phyloP scores from a whole-genome alignment of 2,113 vertebrate genomes.

The Crotophaga sulcirostris region DNA sequence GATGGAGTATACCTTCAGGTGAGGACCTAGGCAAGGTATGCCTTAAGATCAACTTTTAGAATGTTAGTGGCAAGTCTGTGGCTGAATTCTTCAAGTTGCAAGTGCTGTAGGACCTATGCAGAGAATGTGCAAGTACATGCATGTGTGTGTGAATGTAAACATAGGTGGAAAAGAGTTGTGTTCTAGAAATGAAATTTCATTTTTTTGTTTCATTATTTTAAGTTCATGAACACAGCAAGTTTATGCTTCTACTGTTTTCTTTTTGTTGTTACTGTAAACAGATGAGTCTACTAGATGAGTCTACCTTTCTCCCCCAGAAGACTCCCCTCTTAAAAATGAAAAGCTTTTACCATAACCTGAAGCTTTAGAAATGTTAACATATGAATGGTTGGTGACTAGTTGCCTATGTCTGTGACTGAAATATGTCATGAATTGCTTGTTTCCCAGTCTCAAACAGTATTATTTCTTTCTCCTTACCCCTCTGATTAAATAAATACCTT shows the following conservation, averaged over 20 bases:
- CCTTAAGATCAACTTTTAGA: neutral
- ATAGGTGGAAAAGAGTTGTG: too few species aligned
- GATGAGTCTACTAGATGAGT: rapidly evolving
- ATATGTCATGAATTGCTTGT: neutral
- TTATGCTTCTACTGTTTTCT: neutral
- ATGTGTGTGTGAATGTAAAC: neutral
- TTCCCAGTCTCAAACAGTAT: neutral
- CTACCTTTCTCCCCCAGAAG: neutral
- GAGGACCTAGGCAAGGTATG: neutral
- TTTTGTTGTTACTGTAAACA: neutral
- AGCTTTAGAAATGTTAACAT: neutral
- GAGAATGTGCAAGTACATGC: neutral
- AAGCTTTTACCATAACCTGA: neutral
- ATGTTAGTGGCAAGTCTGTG: neutral
- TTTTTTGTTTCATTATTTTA: neutral
- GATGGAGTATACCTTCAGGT: neutral
- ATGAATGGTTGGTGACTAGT: neutral
- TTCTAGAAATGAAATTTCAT: neutral
- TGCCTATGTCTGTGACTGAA: neutral
- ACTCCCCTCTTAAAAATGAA: neutral
- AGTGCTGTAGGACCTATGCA: neutral
- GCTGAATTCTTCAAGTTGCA: neutral
- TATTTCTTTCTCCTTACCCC: neutral
- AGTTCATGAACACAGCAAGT: neutral
- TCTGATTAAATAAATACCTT: neutral